Conservation (phyloP, 2,888 invertebrate genomes). For the Callyntrura sp. region DNA sequence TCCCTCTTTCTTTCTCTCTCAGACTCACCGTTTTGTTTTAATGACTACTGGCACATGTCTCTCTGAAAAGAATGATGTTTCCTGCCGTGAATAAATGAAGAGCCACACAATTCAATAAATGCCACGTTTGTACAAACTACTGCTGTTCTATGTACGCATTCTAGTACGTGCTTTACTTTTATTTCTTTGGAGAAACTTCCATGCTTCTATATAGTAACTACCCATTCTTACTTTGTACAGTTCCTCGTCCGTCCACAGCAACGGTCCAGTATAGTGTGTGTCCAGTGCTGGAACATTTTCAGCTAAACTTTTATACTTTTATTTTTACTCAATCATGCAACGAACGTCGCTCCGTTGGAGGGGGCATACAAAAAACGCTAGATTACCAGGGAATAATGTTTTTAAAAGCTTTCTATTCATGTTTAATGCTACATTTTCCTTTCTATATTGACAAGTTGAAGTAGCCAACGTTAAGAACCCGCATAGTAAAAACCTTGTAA, state of each 20-base stretch:
- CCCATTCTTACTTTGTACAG: too few relatives aligned
- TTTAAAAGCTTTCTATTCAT: constrained; percentile 2
- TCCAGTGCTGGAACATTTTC: background rate
- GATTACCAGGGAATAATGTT: background rate
- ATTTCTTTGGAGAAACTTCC: background rate
- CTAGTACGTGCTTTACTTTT: background rate
- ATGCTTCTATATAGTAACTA: too few relatives aligned
- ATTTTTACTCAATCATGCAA: background rate
- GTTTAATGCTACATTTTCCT: background rate
- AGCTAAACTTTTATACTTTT: background rate
- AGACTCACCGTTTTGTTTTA: constrained; percentile 48
- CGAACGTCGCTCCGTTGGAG: background rate
- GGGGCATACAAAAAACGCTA: background rate
- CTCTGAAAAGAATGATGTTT: constrained; percentile 12
- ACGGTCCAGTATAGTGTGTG: background rate
- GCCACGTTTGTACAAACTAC: background rate
- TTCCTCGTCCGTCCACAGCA: background rate
- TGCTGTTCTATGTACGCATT: background rate
- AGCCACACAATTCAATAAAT: background rate
- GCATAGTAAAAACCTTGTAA: background rate
- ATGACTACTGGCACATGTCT: constrained; percentile 59
- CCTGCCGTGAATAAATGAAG: constrained; percentile 68
- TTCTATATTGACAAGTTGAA: background rate
- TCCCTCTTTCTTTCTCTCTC: background rate
- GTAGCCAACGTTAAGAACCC: background rate